Conservation (phyloP, 2,113 vertebrate species). For the Sander lucioperca region DNA sequence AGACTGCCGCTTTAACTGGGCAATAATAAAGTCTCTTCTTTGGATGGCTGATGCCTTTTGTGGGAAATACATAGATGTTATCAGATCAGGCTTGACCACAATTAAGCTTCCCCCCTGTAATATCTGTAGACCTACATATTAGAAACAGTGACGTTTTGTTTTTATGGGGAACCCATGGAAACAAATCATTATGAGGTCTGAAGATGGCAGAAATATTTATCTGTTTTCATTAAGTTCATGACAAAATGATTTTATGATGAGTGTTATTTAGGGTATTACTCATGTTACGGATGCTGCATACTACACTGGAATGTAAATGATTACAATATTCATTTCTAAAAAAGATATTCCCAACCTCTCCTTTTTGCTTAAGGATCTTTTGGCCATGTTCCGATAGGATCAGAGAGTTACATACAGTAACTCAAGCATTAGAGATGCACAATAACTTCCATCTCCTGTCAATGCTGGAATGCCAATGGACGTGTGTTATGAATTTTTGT, state of each 20-base stretch:
- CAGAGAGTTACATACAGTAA: not conserved
- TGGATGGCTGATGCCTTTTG: constrained; percentile 47
- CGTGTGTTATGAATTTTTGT: too few species aligned
- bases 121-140: not conserved
- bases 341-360: not conserved
- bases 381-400: not conserved
- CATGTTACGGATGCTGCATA: not conserved
- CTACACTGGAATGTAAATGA: not conserved
- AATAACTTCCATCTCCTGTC: not conserved
- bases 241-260: not conserved
- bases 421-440: not conserved
- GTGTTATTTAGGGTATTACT: not conserved
- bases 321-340: not conserved
- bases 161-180: not conserved
- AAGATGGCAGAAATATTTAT: not conserved
- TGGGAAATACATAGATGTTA: constrained; percentile 41
- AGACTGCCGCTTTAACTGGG: constrained; percentile 41
- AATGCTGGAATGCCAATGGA: not conserved
- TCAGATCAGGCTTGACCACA: constrained; percentile 53
- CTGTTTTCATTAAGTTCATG: not conserved
- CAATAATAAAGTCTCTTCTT: constrained; percentile 63
- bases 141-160: not conserved
- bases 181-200: not conserved
- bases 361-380: not conserved
- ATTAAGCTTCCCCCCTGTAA: not conserved